Evolutionary conservation across 2,113 vertebrate genomes (phyloP).

Genomic region (Glaucidium brasilianum): DNA sequence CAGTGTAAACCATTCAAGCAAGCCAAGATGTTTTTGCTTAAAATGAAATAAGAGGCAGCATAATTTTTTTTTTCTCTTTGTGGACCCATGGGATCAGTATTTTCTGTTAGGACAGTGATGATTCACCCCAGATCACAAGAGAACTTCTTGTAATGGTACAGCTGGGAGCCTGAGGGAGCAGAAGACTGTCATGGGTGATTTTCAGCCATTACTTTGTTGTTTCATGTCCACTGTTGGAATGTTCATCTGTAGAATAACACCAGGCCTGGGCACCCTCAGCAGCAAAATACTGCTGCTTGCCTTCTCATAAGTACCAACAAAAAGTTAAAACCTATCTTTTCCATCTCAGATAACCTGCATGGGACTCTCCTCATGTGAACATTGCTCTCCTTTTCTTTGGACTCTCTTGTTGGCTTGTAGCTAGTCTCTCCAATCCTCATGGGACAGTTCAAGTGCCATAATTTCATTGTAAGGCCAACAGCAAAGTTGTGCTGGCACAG

Average conservation of each 20-base stretch:
- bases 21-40: not conserved
- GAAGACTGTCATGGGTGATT: not conserved
- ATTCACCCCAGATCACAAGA: not conserved
- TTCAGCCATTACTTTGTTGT: not conserved
- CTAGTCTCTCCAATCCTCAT: not conserved
- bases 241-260: not conserved
- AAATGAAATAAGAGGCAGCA: not conserved
- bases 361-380: not conserved
- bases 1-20: not conserved
- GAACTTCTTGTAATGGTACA: not conserved
- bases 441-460: not conserved
- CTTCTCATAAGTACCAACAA: not conserved
- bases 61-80: not conserved
- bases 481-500: not conserved
- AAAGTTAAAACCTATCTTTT: not conserved
- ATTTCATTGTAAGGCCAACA: not conserved
- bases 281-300: not conserved
- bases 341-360: not conserved
- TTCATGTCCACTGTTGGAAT: not conserved
- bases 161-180: not conserved
- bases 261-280: not conserved
- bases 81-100: not conserved
- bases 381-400: not conserved
- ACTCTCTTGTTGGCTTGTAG: not conserved
- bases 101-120: not conserved